A percentile compares a stretch with the other conserved stretches of the same genome.
These are phyloP conservation scores for Perdita meconis DNA, from an alignment of 2,888 invertebrate genomes.

Conservation along the genomic window DNA sequence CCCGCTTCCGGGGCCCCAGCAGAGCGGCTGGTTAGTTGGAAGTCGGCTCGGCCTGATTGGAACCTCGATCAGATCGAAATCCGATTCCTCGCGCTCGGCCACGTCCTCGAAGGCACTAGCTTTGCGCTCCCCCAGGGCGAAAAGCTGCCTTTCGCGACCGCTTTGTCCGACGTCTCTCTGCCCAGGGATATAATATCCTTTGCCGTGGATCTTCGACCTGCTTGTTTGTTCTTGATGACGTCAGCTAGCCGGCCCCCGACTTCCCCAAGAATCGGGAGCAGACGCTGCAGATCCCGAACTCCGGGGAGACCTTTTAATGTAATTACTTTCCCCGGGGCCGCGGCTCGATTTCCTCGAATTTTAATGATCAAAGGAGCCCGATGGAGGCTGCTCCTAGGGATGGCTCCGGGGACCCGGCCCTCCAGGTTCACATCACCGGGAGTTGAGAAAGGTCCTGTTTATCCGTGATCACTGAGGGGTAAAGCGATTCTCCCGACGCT, in stretches of 20 bases:
- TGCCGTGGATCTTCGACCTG: conserved; percentile 52
- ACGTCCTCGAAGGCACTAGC: neutral
- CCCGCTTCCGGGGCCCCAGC: neutral
- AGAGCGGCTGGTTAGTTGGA: conserved; percentile 14
- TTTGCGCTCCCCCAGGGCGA: neutral
- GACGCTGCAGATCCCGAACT: conserved; percentile 4
- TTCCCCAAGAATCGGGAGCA: conserved; percentile 19
- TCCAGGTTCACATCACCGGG: conserved; percentile 15
- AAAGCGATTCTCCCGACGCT: neutral
- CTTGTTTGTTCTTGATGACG: conserved; percentile 67
- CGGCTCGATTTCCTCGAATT: conserved; percentile 6
- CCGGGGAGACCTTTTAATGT: conserved; percentile 42
- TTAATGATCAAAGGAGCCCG: conserved; percentile 18
- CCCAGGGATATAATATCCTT: conserved; percentile 58
- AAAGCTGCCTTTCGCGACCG: neutral
- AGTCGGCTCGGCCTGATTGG: conserved; percentile 40
- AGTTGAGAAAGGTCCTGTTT: neutral
- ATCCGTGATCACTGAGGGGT: neutral
- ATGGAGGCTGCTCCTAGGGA: neutral
- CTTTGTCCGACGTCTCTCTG: conserved; percentile 40
- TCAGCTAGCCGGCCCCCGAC: conserved; percentile 59
- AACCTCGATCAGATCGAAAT: conserved; percentile 18
- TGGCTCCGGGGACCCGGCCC: neutral
- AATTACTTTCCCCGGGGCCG: conserved; percentile 36
- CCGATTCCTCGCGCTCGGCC: conserved; percentile 30